Evolutionary conservation across 2,113 vertebrate genomes (phyloP), one percentile per base, ranked within the genome.

Genomic region (Silurus meridionalis): DNA sequence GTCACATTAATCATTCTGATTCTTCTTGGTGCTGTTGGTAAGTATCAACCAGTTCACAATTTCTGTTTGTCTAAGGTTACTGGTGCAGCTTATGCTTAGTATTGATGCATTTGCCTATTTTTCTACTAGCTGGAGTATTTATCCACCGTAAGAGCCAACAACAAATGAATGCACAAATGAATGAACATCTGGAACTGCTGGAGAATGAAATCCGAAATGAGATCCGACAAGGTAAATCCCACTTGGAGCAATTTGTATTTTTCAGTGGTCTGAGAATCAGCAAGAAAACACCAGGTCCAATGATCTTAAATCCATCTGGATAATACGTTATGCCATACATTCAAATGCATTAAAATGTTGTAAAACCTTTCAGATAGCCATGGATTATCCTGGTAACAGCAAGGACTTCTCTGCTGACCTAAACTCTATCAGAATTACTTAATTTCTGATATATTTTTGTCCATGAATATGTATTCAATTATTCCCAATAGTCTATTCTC

Each of bases 181-280:
- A 97, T 87, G 92, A 92, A 77, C 92, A 93, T 5, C 93, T 99
- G 72, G 97, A 97, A 64, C 92, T 95, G 5, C 86, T 99, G 90
- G 97, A 99, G 86, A 95, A 95, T 0, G 94, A 97, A 78, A 95
- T 99, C 85, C 94, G 97, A 89, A 97, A 97, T 61, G 97, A 98
- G 90, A 99, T 99, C 83, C 94, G 98, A 0, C 96, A 98, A 71
- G 98, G 98, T 99, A 6, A 25, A 90, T 83, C 21, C 23, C 52
- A 58, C 66, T 87, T n/a, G 63, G 25, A 28, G 82, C 50, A 71
- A 2, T 25, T 6, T 77, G 10, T 55, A 15, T 77, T 25, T 21
- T 75, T 9, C n/a, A 75, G 72, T 37, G 2, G 37, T 37, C 37
- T 37, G 37, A 37, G 37, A 37, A 37, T 37, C 37, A 37, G 37